These are phyloP conservation scores for Agonopterix arenella DNA, from an alignment of 2,888 invertebrate species.

Conservation along the genomic window DNA sequence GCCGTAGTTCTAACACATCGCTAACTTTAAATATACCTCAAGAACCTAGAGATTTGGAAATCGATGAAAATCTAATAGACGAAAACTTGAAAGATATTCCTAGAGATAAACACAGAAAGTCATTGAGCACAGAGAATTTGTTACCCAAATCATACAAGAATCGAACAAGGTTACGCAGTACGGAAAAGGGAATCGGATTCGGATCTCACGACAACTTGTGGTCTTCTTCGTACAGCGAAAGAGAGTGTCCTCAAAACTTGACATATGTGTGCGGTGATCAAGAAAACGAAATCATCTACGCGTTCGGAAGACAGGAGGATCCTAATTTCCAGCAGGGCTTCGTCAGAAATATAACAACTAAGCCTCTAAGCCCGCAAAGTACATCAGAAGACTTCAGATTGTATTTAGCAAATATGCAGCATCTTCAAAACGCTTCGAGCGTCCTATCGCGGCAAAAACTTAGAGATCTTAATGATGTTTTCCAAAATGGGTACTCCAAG, in stretches of 20 bases:
- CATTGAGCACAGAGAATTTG: slow-evolving; percentile 79
- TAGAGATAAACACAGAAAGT: slow-evolving; percentile 69
- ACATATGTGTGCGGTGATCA: slow-evolving; percentile 68
- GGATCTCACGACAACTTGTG: slow-evolving; percentile 73
- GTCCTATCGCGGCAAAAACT: slow-evolving; percentile 78
- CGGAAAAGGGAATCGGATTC: slow-evolving; percentile 48
- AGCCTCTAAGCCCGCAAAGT: slow-evolving; percentile 80
- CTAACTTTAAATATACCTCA: slow-evolving; percentile 80
- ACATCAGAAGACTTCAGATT: slow-evolving; percentile 83
- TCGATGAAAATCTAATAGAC: slow-evolving; percentile 57
- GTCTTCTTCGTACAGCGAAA: slow-evolving; percentile 62
- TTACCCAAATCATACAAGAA: slow-evolving; percentile 69
- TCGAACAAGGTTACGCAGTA: slow-evolving; percentile 44
- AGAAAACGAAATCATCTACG: slow-evolving; percentile 70
- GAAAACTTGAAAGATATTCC: slow-evolving; percentile 51
- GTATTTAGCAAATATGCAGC: slow-evolving; percentile 84
- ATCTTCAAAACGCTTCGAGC: slow-evolving; percentile 83
- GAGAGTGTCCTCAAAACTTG: slow-evolving; percentile 52
- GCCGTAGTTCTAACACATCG: slow-evolving; percentile 89
- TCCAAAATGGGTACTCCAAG: slow-evolving; percentile 73
- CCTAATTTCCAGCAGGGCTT: slow-evolving; percentile 46
- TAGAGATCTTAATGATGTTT: slow-evolving; percentile 75
- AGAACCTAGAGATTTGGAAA: slow-evolving; percentile 64
- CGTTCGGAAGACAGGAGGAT: slow-evolving; percentile 63
- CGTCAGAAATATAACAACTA: slow-evolving; percentile 78